Base-by-base conservation (phyloP, 2,888 invertebrate genomes). In the Sisyra nigra region DNA sequence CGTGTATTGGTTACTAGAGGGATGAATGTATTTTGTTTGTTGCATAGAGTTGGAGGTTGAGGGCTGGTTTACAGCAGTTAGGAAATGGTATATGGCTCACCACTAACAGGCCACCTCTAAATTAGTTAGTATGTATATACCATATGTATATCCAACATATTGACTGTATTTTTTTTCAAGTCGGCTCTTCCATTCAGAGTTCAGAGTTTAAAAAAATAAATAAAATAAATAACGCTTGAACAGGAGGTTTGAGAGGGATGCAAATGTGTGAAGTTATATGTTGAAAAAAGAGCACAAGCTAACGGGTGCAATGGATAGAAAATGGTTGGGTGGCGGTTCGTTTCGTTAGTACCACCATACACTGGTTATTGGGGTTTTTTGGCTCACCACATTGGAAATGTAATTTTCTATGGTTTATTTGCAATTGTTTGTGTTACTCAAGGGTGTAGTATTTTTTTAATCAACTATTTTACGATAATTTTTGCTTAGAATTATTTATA, bases 341-440 rank as follows among this genome's bases (percentile, higher is more conserved):
- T 24, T 24, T 24, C 24, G 24, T 24, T 24, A 24, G n/a, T 33
- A n/a, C 33, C 33, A 33, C 33, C 33, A 33, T 37, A 37, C 37
- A 18, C 19, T 37, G 37, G 37, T 37, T 37, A 19, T 37, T 37
- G 37, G 37, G 37, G 41, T 33, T 41, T 41, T 41, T 41, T 34
- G 41, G 41, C 34, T 34, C 33, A 34, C 41, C 41, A 35, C 41
- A 41, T 24, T 40, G 41, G 34, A 19, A 34, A 34, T 41, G 41
- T 41, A 41, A 41, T 41, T 41, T 41, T 41, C 34, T 19, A 34
- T 30, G 41, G 37, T 37, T 37, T 17, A 37, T 37, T 24, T 24
- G 24, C 24, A 24, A 24, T 24, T 24, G 24, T 24, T 24, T 24
- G 24, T 24, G 24, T 24, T 24, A 24, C 24, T 24, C 24, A 24